These are phyloP conservation scores for Cancer borealis DNA, from an alignment of 2,888 invertebrate species.

Conservation along the genomic window DNA sequence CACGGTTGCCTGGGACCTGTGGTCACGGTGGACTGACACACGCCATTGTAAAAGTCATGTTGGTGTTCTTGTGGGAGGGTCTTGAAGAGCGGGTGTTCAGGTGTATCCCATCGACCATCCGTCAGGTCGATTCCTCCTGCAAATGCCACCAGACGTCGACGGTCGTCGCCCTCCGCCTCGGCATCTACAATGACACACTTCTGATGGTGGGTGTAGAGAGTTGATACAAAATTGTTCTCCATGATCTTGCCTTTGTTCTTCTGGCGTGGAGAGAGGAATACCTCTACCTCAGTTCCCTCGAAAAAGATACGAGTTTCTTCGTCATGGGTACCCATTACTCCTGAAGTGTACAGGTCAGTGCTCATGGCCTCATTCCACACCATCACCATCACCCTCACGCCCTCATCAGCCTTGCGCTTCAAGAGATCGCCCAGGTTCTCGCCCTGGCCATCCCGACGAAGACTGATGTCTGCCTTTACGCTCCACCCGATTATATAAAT, in stretches of 20 bases:
- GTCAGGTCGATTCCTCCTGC: constrained; percentile 77
- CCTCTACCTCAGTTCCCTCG: constrained; percentile 77
- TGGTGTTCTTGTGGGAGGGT: constrained; percentile 73
- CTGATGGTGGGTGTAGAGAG: constrained; percentile 78
- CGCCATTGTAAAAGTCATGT: constrained; percentile 77
- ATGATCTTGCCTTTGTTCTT: constrained; percentile 76
- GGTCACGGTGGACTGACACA: constrained; percentile 72
- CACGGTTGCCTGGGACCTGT: constrained; percentile 77
- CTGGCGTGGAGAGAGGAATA: constrained; percentile 75
- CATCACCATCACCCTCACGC: constrained; percentile 77
- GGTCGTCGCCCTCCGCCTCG: constrained; percentile 65
- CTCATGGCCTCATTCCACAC: constrained; percentile 77
- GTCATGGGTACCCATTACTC: constrained; percentile 78
- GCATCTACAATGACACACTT: constrained; percentile 77
- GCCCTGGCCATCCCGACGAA: constrained; percentile 63
- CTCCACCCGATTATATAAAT: constrained; percentile 78
- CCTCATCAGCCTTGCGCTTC: constrained; percentile 77
- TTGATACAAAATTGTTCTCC: constrained; percentile 76
- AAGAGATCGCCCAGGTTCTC: constrained; percentile 77
- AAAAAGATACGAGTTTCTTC: constrained; percentile 77
- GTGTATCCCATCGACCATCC: constrained; percentile 77
- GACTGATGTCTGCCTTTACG: constrained; percentile 73
- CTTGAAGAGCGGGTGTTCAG: constrained; percentile 77
- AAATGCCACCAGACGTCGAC: constrained; percentile 77
- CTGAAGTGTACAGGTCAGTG: constrained; percentile 76